A percentile compares a stretch with the other conserved stretches of the same genome.
phyloP scores from a whole-genome alignment of 2,113 vertebrate genomes.

The Nyctibius bracteatus region DNA sequence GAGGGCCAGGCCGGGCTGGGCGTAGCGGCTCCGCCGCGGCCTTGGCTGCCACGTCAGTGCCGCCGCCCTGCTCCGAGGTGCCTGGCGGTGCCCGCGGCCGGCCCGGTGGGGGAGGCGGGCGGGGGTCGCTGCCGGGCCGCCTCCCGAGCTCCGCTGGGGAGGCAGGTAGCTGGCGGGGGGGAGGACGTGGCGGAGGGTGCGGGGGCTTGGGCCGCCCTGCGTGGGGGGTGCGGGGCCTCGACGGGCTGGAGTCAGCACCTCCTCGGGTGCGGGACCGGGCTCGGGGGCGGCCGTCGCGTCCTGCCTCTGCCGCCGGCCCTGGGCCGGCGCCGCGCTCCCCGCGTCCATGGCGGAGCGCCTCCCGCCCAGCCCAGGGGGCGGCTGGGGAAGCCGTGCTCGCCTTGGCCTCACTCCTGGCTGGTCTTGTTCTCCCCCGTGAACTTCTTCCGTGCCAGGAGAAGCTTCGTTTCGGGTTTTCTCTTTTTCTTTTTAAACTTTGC shows the following conservation, averaged over 20 bases:
- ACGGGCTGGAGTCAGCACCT: not conserved
- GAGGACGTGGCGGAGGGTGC: not conserved
- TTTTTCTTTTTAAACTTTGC: not conserved
- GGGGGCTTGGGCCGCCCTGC: not conserved
- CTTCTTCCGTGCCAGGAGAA: not conserved
- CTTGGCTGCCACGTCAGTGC: slow-evolving; percentile 72
- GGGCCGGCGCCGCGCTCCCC: not conserved
- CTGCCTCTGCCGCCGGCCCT: not conserved
- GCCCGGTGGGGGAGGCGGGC: not conserved
- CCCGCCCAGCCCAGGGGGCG: not conserved
- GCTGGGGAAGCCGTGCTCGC: not conserved
- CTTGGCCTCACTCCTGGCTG: not conserved
- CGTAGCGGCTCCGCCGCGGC: not conserved
- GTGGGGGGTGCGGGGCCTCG: not conserved
- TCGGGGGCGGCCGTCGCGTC: not conserved
- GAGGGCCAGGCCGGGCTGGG: not conserved
- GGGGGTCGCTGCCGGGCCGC: not conserved
- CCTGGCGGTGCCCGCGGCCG: not conserved
- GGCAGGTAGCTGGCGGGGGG: not conserved
- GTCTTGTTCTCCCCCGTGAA: too few species aligned
- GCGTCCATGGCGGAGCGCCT: not conserved
- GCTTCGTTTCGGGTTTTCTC: not conserved
- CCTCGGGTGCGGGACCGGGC: not conserved
- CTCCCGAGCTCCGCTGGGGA: not conserved
- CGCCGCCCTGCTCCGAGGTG: not conserved